These are phyloP conservation scores for Caenorhabditis drosophilae DNA, from an alignment of 2,888 invertebrate genomes.

Conservation along the genomic window DNA sequence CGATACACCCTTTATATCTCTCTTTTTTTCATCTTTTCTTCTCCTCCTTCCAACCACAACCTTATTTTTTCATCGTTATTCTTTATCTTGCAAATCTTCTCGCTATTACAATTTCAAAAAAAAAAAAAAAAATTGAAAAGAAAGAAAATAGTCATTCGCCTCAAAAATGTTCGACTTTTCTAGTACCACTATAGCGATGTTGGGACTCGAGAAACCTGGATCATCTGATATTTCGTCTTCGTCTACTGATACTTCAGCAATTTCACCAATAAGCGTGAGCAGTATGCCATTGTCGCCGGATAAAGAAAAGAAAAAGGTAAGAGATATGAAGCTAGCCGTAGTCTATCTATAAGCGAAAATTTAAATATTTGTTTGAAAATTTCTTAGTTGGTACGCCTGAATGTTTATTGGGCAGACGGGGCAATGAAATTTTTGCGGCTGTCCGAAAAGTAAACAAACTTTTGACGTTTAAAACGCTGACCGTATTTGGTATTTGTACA, in stretches of 20 bases:
- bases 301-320: slow-evolving; percentile 54
- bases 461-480: slow-evolving; percentile 20
- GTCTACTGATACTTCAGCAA: slow-evolving; percentile 51
- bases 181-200: no score
- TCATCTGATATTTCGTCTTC: slow-evolving; percentile 52
- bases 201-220: slow-evolving; percentile 47
- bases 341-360: no score
- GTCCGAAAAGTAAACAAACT: slow-evolving; percentile 30
- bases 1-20: background rate
- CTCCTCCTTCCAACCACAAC: background rate
- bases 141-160: no score
- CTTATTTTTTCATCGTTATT: background rate
- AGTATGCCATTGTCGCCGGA: slow-evolving; percentile 53
- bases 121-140: no score
- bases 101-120: no score
- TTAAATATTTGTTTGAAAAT: background rate
- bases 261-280: slow-evolving; percentile 50
- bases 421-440: slow-evolving; percentile 21
- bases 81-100: no score
- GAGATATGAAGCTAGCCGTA: no score
- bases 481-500: slow-evolving; percentile 37
- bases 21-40: background rate
- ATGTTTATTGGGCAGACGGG: background rate
- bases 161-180: no score
- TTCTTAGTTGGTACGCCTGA: no score